Conservation (phyloP, 2,797 vertebrate genomes). For the Iguana delicatissima region DNA sequence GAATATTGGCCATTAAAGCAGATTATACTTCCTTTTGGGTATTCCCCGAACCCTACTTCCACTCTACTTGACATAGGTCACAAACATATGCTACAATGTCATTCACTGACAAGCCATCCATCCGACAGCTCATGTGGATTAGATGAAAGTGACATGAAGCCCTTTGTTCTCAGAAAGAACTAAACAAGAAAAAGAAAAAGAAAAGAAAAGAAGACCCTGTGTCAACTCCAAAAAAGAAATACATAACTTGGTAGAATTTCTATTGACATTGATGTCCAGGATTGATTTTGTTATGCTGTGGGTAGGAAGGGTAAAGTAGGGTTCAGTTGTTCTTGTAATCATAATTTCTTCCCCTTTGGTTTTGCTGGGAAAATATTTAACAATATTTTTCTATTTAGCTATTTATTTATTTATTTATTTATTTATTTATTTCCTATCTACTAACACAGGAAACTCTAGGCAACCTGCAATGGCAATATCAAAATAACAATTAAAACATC, state of each 20-base stretch:
- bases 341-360: too few relatives aligned
- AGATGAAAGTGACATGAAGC: conserved; percentile 49
- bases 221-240: too few relatives aligned
- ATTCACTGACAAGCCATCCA: neutral
- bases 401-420: neutral
- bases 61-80: neutral
- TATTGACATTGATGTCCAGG: neutral
- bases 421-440: neutral
- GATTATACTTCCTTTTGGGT: neutral
- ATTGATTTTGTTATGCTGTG: neutral
- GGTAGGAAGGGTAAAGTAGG: neutral
- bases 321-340: too few relatives aligned
- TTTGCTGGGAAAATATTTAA: neutral
- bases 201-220: neutral
- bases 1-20: neutral
- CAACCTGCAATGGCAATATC: neutral
- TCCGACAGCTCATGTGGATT: conserved; percentile 27
- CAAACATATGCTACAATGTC: neutral
- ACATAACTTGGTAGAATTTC: neutral
- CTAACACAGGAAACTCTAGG: neutral
- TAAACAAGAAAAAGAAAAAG: conserved; percentile 19
- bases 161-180: conserved; percentile 42
- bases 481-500: neutral
- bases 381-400: too few relatives aligned
- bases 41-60: neutral